phyloP scores from a whole-genome alignment of 2,113 vertebrate species.

The Galeopterus variegatus region DNA sequence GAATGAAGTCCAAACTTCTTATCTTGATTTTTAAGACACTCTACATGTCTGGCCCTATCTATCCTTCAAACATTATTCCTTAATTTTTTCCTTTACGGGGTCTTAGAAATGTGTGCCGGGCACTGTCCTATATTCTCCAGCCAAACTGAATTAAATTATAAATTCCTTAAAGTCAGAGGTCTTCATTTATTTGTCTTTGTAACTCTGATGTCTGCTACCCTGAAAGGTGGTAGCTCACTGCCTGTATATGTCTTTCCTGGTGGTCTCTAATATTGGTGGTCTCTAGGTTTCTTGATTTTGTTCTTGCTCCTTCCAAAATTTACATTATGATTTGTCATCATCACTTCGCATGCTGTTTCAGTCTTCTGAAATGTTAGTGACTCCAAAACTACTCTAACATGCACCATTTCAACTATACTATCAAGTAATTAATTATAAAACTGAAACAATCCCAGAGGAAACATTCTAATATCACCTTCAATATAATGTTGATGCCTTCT shows the following conservation, averaged over 20 bases:
- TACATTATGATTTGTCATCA: background rate
- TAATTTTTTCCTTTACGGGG: background rate
- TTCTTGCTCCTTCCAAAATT: background rate
- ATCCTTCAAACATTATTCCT: background rate
- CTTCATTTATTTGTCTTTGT: background rate
- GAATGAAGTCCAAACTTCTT: slow-evolving; percentile 10
- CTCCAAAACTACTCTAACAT: background rate
- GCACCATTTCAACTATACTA: background rate
- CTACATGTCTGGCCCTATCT: background rate
- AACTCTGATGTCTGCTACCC: background rate
- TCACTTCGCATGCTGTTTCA: background rate
- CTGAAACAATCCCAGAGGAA: background rate
- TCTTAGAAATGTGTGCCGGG: background rate
- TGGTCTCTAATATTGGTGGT: background rate
- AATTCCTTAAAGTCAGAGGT: slow-evolving; percentile 26
- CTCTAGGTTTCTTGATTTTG: background rate
- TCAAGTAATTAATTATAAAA: slow-evolving; percentile 11
- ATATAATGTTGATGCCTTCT: background rate
- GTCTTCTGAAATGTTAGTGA: background rate
- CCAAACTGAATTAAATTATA: background rate
- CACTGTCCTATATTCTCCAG: background rate
- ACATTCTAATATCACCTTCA: background rate
- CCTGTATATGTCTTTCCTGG: background rate
- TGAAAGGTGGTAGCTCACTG: background rate
- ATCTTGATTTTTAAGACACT: background rate